Evolutionary conservation across 2,113 vertebrate genomes (phyloP).

Genomic region (Mus spicilegus): DNA sequence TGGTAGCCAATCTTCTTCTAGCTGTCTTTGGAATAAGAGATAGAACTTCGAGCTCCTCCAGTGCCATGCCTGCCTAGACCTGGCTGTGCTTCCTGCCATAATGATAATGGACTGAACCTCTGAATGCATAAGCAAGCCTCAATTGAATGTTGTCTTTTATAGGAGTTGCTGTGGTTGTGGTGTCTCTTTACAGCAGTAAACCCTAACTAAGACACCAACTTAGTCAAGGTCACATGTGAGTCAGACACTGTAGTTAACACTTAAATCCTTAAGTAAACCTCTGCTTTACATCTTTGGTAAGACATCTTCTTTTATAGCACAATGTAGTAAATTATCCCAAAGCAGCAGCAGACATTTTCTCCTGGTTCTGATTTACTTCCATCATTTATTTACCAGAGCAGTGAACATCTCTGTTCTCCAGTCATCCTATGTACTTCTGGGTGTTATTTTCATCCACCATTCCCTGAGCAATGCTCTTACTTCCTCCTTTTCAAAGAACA

Average conservation of each 20-base stretch:
- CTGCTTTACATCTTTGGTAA: neutral
- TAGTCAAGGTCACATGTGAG: neutral
- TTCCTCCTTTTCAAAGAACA: neutral
- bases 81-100: no score
- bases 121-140: no score
- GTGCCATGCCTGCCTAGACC: no score
- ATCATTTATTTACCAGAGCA: neutral
- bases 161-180: no score
- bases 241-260: neutral
- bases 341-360: neutral
- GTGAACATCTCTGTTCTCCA: neutral
- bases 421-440: neutral
- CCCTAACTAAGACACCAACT: neutral
- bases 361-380: neutral
- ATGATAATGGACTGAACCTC: no score
- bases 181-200: no score
- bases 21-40: no score
- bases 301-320: neutral
- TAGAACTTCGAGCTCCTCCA: no score
- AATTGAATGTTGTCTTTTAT: no score
- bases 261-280: neutral
- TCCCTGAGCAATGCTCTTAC: neutral
- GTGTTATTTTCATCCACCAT: neutral
- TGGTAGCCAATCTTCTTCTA: no score
- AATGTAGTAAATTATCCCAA: neutral